Evolutionary conservation across 2,113 vertebrate genomes (phyloP).

Genomic region (Ivindomyrus marchei): DNA sequence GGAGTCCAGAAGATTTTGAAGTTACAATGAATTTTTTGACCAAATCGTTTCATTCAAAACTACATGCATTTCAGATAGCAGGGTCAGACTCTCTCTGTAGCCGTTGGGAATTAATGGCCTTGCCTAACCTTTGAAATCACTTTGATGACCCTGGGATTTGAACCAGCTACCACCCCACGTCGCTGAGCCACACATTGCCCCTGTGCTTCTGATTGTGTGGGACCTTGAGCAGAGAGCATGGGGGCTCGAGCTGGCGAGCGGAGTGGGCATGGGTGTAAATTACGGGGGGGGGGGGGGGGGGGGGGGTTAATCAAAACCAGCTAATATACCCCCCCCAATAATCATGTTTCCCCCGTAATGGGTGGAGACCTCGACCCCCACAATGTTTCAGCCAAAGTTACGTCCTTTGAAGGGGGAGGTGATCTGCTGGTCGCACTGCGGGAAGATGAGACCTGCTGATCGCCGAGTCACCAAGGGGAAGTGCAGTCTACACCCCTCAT

Average conservation of each 20-base stretch:
- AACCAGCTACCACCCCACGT: not conserved
- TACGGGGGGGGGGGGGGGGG: too few relatives aligned
- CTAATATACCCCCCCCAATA: too few relatives aligned
- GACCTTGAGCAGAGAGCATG: not conserved
- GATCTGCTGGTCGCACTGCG: not conserved
- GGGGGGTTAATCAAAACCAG: too few relatives aligned
- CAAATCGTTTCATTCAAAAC: not conserved
- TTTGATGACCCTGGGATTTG: not conserved
- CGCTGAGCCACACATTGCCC: not conserved
- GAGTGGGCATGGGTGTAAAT: not conserved
- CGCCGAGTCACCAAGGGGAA: not conserved
- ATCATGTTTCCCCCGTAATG: too few relatives aligned
- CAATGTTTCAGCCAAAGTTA: too few relatives aligned
- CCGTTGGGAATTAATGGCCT: not conserved
- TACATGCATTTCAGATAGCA: not conserved
- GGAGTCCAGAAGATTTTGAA: not conserved
- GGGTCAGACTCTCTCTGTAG: not conserved
- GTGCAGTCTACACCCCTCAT: not conserved
- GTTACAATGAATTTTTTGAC: not conserved
- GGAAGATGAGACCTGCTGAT: not conserved
- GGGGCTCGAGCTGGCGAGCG: not conserved
- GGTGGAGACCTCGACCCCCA: too few relatives aligned
- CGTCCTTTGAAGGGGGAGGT: not conserved
- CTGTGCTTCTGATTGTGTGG: too few relatives aligned
- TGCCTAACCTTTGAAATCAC: not conserved